These are phyloP conservation scores for Megalops atlanticus DNA, from an alignment of 2,113 vertebrate genomes.

Conservation along the genomic window DNA sequence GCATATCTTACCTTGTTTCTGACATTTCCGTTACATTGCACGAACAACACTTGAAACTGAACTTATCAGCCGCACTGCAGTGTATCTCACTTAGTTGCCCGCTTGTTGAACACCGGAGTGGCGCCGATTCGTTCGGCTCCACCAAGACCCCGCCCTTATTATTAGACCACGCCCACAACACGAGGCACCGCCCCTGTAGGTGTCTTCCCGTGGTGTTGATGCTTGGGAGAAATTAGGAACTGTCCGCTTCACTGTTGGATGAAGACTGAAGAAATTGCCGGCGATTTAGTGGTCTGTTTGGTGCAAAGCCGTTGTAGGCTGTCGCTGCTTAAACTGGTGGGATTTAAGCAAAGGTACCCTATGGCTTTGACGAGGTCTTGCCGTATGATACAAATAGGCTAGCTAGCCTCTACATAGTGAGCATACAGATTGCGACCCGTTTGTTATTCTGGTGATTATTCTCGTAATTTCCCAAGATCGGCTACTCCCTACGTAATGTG, in stretches of 20 bases:
- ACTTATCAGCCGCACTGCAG: background rate
- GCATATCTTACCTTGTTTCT: conserved; percentile 61
- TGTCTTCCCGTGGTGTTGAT: conserved; percentile 43
- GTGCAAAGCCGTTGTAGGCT: too few relatives aligned
- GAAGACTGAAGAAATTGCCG: background rate
- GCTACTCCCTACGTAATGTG: too few relatives aligned
- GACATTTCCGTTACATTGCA: conserved; percentile 74
- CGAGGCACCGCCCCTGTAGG: conserved; percentile 64
- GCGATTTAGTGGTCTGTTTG: background rate
- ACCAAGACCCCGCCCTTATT: background rate
- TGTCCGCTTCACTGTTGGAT: too few relatives aligned
- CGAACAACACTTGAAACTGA: conserved; percentile 8
- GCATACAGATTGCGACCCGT: too few relatives aligned
- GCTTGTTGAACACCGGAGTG: background rate
- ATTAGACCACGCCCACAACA: background rate
- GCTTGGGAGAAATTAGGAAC: too few relatives aligned
- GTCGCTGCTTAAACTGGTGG: too few relatives aligned
- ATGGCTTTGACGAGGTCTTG: too few relatives aligned
- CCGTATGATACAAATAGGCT: too few relatives aligned
- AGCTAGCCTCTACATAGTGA: too few relatives aligned
- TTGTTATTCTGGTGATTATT: too few relatives aligned
- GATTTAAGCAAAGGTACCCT: background rate
- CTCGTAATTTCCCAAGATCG: too few relatives aligned
- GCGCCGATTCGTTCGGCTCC: background rate
- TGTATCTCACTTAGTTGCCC: background rate